phyloP scores from a whole-genome alignment of 2,797 vertebrate genomes.

The Smutsia gigantea region DNA sequence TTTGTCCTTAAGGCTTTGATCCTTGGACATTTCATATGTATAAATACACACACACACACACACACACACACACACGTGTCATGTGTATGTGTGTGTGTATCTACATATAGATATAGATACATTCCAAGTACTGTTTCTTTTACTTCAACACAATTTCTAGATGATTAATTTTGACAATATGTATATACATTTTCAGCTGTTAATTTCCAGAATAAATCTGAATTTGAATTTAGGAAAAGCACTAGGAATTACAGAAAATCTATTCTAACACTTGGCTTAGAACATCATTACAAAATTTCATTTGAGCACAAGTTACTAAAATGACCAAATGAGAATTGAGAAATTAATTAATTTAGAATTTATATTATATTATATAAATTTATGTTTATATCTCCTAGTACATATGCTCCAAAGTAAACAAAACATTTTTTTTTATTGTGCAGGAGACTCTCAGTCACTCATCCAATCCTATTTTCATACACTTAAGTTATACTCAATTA shows the following conservation, averaged over 20 bases:
- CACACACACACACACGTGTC: not conserved
- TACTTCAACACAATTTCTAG: not conserved
- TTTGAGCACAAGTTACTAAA: not conserved
- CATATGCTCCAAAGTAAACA: not conserved
- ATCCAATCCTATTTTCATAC: not conserved
- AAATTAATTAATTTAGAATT: not conserved
- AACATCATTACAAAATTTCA: not conserved
- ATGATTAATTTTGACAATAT: not conserved
- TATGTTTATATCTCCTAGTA: not conserved
- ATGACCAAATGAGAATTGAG: not conserved
- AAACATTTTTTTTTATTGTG: not conserved
- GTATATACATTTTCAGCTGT: not conserved
- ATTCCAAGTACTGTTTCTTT: not conserved
- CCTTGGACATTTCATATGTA: not conserved
- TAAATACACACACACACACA: not conserved
- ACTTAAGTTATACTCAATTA: not conserved
- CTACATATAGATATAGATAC: not conserved
- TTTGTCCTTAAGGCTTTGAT: not conserved
- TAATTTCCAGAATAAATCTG: constrained; percentile 11
- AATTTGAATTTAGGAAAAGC: not conserved
- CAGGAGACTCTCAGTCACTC: not conserved
- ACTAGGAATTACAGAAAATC: not conserved
- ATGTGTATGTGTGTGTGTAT: not conserved
- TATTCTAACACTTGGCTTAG: constrained; percentile 10
- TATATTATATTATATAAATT: too few relatives aligned